These are phyloP conservation scores for Kryptopterus vitreolus DNA, from an alignment of 2,797 vertebrate genomes.

Conservation along the genomic window DNA sequence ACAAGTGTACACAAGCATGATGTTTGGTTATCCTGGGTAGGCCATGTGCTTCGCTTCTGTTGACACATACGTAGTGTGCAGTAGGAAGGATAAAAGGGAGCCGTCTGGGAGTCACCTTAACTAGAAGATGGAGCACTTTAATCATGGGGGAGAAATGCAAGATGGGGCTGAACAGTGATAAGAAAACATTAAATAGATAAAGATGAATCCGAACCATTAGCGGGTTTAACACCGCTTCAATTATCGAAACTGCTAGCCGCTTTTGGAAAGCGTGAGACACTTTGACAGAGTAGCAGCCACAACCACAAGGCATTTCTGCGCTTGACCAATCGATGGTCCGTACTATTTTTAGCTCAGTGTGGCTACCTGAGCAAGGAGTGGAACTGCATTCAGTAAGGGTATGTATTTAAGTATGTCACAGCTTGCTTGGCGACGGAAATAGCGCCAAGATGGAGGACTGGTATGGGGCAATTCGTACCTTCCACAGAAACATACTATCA, in stretches of 20 bases:
- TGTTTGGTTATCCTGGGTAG: too few relatives aligned
- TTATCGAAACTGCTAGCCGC: constrained; percentile 2
- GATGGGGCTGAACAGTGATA: constrained; percentile 5
- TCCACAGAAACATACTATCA: neutral
- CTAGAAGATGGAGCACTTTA: constrained; percentile 18
- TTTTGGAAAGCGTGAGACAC: constrained; percentile 2
- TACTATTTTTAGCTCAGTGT: neutral
- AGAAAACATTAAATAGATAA: constrained; percentile 33
- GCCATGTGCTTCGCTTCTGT: neutral
- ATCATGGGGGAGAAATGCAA: neutral
- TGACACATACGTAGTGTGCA: neutral
- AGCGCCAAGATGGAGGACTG: too few relatives aligned
- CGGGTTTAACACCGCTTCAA: constrained; percentile 1
- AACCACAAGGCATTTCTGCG: neutral
- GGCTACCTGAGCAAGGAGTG: neutral
- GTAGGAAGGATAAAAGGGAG: neutral
- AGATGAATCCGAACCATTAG: constrained; percentile 11
- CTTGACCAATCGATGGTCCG: neutral
- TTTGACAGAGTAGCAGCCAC: neutral
- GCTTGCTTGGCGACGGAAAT: neutral
- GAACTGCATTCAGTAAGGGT: neutral
- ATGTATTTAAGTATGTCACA: neutral
- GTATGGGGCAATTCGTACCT: neutral
- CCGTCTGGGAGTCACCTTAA: neutral
- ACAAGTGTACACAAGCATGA: neutral